Percentiles rank a stretch among this genome's conserved stretches.
phyloP scores from a whole-genome alignment of 2,113 vertebrate species.

The Leptodactylus fuscus region DNA sequence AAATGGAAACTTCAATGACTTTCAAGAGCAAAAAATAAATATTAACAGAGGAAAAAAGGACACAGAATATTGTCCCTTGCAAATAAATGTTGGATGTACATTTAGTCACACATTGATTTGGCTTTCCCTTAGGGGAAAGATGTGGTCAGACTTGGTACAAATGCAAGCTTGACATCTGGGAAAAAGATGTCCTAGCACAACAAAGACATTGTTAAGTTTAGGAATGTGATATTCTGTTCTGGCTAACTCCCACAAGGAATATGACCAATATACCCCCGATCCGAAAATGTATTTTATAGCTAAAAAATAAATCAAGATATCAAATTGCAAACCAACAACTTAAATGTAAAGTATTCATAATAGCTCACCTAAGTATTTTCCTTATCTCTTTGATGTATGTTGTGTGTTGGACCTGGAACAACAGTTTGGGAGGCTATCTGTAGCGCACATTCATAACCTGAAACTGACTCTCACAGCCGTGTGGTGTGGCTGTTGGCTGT shows the following conservation, averaged over 20 bases:
- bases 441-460: not conserved
- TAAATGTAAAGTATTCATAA: no score
- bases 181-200: slow-evolving; percentile 60
- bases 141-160: slow-evolving; percentile 58
- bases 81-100: slow-evolving; percentile 35
- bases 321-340: not conserved
- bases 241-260: slow-evolving; percentile 44
- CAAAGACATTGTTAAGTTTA: slow-evolving; percentile 57
- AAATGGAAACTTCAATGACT: not conserved
- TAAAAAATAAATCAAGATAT: slow-evolving; percentile 7
- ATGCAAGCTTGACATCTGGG: slow-evolving; percentile 57
- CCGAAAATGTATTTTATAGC: slow-evolving; percentile 38
- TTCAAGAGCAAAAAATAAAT: not conserved
- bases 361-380: no score
- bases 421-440: not conserved
- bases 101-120: slow-evolving; percentile 48
- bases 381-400: not conserved
- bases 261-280: slow-evolving; percentile 54
- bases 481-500: not conserved
- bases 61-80: slow-evolving; percentile 10
- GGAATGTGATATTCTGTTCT: slow-evolving; percentile 59
- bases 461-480: not conserved
- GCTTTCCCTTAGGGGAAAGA: slow-evolving; percentile 54
- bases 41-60: not conserved
- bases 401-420: not conserved